Conservation (phyloP, 2,888 invertebrate species). For the Thysanoteuthis rhombus region DNA sequence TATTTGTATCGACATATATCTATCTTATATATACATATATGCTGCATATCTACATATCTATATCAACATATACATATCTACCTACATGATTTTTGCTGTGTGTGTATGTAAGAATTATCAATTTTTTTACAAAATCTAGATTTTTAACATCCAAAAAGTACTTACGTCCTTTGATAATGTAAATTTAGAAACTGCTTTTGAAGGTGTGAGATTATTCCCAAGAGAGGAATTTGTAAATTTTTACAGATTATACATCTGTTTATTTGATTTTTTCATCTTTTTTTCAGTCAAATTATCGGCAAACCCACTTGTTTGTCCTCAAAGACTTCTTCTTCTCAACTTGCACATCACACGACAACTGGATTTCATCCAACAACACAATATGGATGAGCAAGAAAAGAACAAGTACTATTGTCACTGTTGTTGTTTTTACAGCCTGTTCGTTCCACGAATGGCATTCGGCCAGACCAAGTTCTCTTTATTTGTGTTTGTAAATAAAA, state of each 20-base stretch:
- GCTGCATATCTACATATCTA: no score
- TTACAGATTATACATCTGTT: not conserved
- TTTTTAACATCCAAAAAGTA: constrained; percentile 12
- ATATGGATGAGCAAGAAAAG: not conserved
- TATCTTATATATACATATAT: no score
- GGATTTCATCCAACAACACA: not conserved
- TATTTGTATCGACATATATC: no score
- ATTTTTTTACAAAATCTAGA: not conserved
- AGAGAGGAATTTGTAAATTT: not conserved
- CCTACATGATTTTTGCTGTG: not conserved
- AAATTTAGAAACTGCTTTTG: not conserved
- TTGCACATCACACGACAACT: not conserved
- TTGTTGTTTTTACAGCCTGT: not conserved
- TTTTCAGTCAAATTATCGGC: not conserved
- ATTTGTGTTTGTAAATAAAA: not conserved
- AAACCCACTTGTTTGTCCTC: not conserved
- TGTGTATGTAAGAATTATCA: not conserved
- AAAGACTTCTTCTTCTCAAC: not conserved
- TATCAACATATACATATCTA: no score
- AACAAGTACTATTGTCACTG: not conserved
- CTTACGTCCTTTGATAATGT: not conserved
- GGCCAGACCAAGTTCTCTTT: not conserved
- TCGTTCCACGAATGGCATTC: not conserved
- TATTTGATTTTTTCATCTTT: not conserved
- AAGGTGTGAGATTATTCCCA: not conserved